Evolutionary conservation across 2,888 invertebrate genomes (phyloP).

Genomic region (Drosophila pseudotakahashii): DNA sequence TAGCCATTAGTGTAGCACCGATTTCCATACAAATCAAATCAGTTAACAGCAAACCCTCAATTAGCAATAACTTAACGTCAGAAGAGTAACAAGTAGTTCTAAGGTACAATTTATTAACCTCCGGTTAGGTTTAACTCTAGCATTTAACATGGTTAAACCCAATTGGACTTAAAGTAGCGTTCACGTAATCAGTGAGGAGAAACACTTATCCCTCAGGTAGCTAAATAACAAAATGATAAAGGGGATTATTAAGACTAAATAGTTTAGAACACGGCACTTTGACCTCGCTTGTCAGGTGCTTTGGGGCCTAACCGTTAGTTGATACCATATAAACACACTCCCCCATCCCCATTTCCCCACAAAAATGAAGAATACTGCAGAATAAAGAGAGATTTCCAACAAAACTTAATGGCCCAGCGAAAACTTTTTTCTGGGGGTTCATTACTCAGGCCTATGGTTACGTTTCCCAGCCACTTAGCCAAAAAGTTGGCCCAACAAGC

Average conservation of each 20-base stretch:
- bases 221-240: background rate
- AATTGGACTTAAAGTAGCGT: background rate
- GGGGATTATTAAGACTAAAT: constrained; percentile 12
- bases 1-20: constrained; percentile 1
- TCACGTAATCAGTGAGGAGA: constrained; percentile 1
- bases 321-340: background rate
- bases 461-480: constrained; percentile 40
- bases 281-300: constrained; percentile 29
- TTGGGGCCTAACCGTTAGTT: background rate
- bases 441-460: background rate
- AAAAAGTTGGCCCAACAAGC: constrained; percentile 10
- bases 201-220: constrained; percentile 4
- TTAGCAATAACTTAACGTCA: constrained; percentile 8
- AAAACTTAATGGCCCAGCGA: background rate
- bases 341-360: background rate
- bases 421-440: constrained; percentile 21
- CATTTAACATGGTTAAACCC: too few relatives aligned
- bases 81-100: constrained; percentile 3
- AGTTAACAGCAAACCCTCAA: constrained; percentile 24
- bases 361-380: constrained; percentile 17
- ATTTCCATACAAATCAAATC: constrained; percentile 15
- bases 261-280: background rate
- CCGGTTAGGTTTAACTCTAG: background rate
- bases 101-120: background rate
- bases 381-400: constrained; percentile 31